A percentile compares a stretch with the other conserved stretches of the same genome.
These are phyloP conservation scores for Capromys pilorides DNA, from an alignment of 2,797 vertebrate species.

Conservation along the genomic window DNA sequence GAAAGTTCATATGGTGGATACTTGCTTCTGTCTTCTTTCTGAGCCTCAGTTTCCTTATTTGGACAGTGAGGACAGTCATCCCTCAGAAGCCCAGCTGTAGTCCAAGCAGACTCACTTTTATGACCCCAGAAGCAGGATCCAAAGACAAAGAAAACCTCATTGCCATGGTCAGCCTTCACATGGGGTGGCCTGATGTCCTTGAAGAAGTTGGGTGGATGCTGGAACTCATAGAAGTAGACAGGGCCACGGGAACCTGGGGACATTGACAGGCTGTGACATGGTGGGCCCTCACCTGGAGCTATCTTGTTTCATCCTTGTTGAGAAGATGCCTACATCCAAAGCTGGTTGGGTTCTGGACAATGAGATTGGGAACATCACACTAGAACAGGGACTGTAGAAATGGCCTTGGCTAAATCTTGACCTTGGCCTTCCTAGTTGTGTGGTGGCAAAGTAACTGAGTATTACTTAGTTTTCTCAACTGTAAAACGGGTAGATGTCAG, in stretches of 20 bases:
- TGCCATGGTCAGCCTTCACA: conserved; percentile 40
- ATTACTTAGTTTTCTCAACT: neutral
- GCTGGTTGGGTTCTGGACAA: neutral
- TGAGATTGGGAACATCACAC: neutral
- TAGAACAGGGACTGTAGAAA: neutral
- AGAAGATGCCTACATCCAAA: neutral
- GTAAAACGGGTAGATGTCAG: neutral
- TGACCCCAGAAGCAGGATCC: neutral
- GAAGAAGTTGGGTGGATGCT: neutral
- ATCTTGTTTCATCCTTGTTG: neutral
- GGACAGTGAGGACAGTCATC: neutral
- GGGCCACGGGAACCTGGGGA: conserved; percentile 22
- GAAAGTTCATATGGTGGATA: no score
- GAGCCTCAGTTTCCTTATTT: neutral
- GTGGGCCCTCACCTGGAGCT: neutral
- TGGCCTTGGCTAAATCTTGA: neutral
- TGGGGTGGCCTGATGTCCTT: neutral
- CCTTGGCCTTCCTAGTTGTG: neutral
- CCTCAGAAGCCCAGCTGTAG: no score
- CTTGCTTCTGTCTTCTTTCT: neutral
- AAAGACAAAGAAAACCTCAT: conserved; percentile 18
- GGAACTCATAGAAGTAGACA: conserved; percentile 67
- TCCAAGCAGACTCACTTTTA: neutral
- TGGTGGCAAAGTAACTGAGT: neutral
- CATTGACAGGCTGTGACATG: neutral